Evolutionary conservation across 2,113 vertebrate species (phyloP).

Genomic region (Todiramphus chloris): DNA sequence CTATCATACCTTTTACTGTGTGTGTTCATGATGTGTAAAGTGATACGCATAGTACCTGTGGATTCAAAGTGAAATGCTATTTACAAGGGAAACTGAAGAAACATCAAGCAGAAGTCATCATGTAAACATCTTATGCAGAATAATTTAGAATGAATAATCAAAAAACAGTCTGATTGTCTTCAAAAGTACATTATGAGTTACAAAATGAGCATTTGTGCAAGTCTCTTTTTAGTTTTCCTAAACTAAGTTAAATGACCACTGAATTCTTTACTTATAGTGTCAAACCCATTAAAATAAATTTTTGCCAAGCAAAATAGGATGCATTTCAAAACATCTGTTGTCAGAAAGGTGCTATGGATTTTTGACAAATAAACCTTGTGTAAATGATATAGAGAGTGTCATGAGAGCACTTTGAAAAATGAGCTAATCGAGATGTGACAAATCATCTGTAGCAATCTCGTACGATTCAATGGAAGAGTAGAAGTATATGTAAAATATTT

Average conservation of each 20-base stretch:
- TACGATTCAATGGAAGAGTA: not conserved
- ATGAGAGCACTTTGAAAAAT: conserved; percentile 50
- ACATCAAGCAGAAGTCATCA: not conserved
- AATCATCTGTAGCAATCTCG: not conserved
- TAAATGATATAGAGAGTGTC: not conserved
- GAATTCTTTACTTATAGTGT: not conserved
- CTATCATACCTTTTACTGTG: fast-evolving
- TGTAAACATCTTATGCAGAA: not conserved
- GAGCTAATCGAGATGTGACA: not conserved
- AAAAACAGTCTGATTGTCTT: not conserved
- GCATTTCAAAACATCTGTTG: conserved; percentile 30
- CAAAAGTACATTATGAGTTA: not conserved
- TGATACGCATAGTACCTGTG: conserved; percentile 27
- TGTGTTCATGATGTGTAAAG: not conserved
- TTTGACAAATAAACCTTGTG: conserved; percentile 30
- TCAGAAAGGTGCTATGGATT: not conserved
- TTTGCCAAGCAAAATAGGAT: not conserved
- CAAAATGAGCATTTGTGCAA: not conserved
- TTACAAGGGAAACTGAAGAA: not conserved
- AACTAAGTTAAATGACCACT: not conserved
- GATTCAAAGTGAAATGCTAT: conserved; percentile 10
- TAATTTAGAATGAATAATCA: not conserved
- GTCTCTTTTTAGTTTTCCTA: not conserved
- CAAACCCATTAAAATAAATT: not conserved
- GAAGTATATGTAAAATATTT: not conserved